Conservation (phyloP, 2,113 vertebrate species). For the Campylomormyrus numenius region DNA sequence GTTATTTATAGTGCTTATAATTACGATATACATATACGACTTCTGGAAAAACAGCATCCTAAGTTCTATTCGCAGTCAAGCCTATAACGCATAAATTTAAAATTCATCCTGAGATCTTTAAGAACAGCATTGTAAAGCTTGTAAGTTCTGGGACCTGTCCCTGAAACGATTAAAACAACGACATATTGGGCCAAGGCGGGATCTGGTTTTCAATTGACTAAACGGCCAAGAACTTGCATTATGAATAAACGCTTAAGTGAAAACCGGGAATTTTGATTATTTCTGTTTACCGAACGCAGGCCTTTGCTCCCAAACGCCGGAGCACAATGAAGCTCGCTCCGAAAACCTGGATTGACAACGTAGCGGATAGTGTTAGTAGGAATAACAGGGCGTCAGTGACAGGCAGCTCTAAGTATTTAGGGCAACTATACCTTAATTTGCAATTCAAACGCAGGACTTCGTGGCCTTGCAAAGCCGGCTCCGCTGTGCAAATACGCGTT, state of each 20-base stretch:
- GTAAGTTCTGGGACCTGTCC: not conserved
- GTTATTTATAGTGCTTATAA: not conserved
- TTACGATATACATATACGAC: not conserved
- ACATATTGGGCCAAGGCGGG: not conserved
- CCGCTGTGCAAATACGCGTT: constrained; percentile 84
- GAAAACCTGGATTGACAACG: not conserved
- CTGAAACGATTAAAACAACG: not conserved
- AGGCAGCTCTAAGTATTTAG: constrained; percentile 69
- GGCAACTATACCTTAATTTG: constrained; percentile 80
- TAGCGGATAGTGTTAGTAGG: not conserved
- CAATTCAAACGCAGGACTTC: constrained; percentile 95
- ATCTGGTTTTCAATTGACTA: not conserved
- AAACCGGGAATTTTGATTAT: not conserved
- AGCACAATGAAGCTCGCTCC: not conserved
- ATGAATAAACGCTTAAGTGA: not conserved
- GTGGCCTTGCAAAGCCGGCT: constrained; percentile 83
- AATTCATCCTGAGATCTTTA: not conserved
- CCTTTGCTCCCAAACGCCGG: not conserved
- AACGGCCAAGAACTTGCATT: not conserved
- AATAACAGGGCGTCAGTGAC: constrained; percentile 42
- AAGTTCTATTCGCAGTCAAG: not conserved
- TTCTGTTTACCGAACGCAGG: not conserved
- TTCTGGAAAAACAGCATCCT: not conserved
- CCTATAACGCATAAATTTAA: not conserved
- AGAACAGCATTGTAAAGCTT: not conserved